Evolutionary conservation across 2,113 vertebrate species (phyloP).

Genomic region (Tonatia bakeri): DNA sequence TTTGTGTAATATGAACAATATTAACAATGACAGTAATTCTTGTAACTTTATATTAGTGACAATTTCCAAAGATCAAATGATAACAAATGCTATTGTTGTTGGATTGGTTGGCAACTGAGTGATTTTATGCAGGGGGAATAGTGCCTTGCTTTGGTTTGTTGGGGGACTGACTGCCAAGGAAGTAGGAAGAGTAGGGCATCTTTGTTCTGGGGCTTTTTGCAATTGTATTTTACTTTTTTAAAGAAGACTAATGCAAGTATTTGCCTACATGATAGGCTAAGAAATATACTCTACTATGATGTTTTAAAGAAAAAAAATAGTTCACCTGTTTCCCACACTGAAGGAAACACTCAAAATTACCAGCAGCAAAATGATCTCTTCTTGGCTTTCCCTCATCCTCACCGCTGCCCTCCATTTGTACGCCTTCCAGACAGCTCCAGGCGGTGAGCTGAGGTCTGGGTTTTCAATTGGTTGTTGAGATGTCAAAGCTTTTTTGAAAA

Average conservation of each 20-base stretch:
- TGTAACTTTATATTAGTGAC: neutral
- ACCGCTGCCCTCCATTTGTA: neutral
- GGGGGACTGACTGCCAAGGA: neutral
- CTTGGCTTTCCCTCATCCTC: neutral
- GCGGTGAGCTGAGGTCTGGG: neutral
- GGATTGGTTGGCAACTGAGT: neutral
- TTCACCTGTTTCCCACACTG: neutral
- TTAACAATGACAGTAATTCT: neutral
- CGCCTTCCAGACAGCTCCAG: neutral
- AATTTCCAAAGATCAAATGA: neutral
- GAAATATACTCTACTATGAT: conserved; percentile 10
- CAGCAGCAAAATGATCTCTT: neutral
- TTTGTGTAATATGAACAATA: neutral
- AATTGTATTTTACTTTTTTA: neutral
- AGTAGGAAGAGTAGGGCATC: neutral
- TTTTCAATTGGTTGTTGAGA: neutral
- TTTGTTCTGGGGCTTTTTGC: neutral
- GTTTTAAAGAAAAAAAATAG: neutral
- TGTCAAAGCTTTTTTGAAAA: neutral
- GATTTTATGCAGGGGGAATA: neutral
- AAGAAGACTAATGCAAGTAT: neutral
- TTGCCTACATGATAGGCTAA: neutral
- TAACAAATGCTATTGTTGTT: neutral
- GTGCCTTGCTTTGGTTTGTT: conserved; percentile 49
- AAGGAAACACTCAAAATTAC: conserved; percentile 37